Evolutionary conservation across 2,888 invertebrate species (phyloP).

Genomic region (Pecten maximus): DNA sequence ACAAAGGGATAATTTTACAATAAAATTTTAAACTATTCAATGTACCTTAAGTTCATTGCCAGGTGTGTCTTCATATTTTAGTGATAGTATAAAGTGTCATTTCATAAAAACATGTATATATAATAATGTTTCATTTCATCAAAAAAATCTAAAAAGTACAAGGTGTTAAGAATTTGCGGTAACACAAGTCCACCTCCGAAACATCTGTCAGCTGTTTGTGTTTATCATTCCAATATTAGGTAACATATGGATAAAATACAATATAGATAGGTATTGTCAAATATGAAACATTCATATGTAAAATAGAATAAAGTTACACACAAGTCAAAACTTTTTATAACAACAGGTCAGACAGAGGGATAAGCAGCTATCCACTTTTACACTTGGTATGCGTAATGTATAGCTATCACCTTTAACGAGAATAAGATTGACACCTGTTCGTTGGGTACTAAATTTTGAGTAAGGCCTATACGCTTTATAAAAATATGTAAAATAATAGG

Average conservation of each 20-base stretch:
- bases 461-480: no score
- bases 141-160: neutral
- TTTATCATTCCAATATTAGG: neutral
- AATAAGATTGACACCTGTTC: neutral
- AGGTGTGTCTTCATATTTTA: no score
- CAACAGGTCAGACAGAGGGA: neutral
- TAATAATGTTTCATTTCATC: no score
- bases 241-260: neutral
- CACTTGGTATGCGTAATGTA: neutral
- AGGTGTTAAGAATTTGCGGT: neutral
- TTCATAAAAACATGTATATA: no score
- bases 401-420: neutral
- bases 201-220: neutral
- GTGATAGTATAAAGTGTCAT: no score
- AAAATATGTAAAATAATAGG: no score
- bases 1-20: no score
- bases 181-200: neutral
- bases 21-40: no score
- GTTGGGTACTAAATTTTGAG: neutral
- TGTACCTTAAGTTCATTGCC: no score
- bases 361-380: neutral
- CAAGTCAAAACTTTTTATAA: neutral
- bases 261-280: neutral
- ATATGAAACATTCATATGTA: conserved; percentile 18
- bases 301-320: neutral